Conservation (phyloP, 1,140 invertebrate genomes). For the Lycorma delicatula region DNA sequence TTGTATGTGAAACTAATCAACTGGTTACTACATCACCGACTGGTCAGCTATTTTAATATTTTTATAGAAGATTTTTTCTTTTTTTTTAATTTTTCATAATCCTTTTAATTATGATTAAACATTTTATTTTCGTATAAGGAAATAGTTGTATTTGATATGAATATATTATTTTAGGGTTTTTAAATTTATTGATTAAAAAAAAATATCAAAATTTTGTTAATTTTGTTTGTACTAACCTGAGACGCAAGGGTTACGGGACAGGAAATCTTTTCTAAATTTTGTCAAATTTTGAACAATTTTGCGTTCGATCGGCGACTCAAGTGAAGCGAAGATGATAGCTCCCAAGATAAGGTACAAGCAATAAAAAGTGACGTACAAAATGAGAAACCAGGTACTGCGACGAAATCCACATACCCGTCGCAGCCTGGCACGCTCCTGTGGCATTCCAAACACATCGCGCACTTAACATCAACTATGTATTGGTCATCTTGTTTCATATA, state of each 20-base stretch:
- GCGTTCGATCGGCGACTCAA: constrained; percentile 61
- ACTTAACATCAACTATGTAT: background rate
- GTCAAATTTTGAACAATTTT: constrained; percentile 44
- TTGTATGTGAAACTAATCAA: too few species aligned
- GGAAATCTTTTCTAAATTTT: constrained; percentile 46
- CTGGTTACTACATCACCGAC: too few species aligned
- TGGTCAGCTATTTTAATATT: too few species aligned
- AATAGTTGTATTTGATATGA: too few species aligned
- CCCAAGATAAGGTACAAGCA: constrained; percentile 62
- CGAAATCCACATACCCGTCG: constrained; percentile 35
- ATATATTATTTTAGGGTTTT: too few species aligned
- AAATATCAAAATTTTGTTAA: too few species aligned
- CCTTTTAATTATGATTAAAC: too few species aligned
- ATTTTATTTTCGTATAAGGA: too few species aligned
- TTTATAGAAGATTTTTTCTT: too few species aligned
- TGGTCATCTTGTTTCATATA: too few species aligned
- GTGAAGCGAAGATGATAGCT: constrained; percentile 62
- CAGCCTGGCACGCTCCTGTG: constrained; percentile 11
- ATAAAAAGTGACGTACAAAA: constrained; percentile 54
- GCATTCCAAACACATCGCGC: constrained; percentile 4
- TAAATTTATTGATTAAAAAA: too few species aligned
- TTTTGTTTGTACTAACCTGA: constrained; percentile 45
- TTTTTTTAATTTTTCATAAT: too few species aligned
- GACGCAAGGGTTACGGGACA: constrained; percentile 44
- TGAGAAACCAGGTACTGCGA: constrained; percentile 41